A percentile compares a stretch with the other conserved stretches of the same genome.
These are phyloP conservation scores for Sympetrum striolatum DNA, from an alignment of 2,888 invertebrate species.

Conservation along the genomic window DNA sequence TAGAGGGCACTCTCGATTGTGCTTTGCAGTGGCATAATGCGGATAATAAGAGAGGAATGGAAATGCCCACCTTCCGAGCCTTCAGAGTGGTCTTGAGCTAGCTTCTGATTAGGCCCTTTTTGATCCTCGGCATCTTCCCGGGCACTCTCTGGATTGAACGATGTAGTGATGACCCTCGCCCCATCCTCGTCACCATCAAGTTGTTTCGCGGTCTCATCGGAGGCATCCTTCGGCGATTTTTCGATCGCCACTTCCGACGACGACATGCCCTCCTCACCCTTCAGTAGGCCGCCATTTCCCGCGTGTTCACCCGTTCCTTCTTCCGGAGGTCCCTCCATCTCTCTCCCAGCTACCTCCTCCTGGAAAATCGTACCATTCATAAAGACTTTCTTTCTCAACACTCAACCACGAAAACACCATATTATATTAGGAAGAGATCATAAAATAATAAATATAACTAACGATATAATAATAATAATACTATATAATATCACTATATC, in stretches of 20 bases:
- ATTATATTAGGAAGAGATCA: too few relatives aligned
- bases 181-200: neutral
- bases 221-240: neutral
- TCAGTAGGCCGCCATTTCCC: constrained; percentile 30
- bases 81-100: constrained; percentile 23
- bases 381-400: too few relatives aligned
- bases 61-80: neutral
- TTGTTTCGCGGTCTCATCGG: neutral
- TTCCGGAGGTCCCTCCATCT: constrained; percentile 37
- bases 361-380: neutral
- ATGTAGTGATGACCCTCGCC: neutral
- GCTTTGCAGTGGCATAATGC: too few relatives aligned
- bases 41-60: neutral
- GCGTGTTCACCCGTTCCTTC: constrained; percentile 31
- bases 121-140: neutral
- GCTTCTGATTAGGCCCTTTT: constrained; percentile 26
- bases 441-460: too few relatives aligned
- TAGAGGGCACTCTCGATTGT: too few relatives aligned
- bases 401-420: too few relatives aligned
- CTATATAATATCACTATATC: too few relatives aligned
- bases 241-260: neutral
- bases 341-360: constrained; percentile 19
- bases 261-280: neutral
- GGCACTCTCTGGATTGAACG: neutral
- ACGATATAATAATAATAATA: too few relatives aligned